Evolutionary conservation across 2,888 invertebrate species (phyloP), one percentile per base, ranked within the genome.

Genomic region (Margaritifera margaritifera): DNA sequence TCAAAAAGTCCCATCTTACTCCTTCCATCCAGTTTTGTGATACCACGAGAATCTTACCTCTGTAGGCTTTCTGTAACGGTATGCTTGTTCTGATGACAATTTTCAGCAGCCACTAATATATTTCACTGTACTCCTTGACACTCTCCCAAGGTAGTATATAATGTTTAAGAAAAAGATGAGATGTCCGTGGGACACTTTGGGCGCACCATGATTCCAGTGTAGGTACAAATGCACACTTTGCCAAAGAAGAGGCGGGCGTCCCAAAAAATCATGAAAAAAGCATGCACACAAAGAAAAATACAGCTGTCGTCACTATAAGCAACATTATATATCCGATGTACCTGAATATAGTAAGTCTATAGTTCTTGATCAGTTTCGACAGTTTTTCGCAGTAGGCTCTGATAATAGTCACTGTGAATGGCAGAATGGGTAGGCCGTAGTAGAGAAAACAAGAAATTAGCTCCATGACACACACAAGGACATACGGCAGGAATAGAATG

Each of bases 141-240:
- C 74, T 68, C 25, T 79, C 72, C 64, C 69, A 68, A 79, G 42
- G 55, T 79, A 79, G 58, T 74, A 72, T 15, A 75, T 18, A 4
- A 77, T 68, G 0, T 77, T 79, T 4, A 71, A 66, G 20, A 57
- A 52, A 65, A 79, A 77, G 4, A 79, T 75, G 1, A 79, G 27
- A 50, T 77, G 77, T 4, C 79, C 79, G 31, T 75, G 74, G 0
- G 79, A 71, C 1, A 69, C 59, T 42, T 73, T n/a, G 79, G 77
- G 31, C 74, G 72, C 18, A 77, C 68, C n/a, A 79, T 70, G 1
- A 79, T 64, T 3, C 79, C 79, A 6, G 77, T 77, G 68, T 72
- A 79, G 8, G 77, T 79, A 22, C 75, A 79, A 2, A 79, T 72
- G 11, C 66, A 65, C 8, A 79, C 62, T 22, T 74, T 66, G 4